Evolutionary conservation across 2,113 vertebrate genomes (phyloP).

Genomic region (Salminus brasiliensis): DNA sequence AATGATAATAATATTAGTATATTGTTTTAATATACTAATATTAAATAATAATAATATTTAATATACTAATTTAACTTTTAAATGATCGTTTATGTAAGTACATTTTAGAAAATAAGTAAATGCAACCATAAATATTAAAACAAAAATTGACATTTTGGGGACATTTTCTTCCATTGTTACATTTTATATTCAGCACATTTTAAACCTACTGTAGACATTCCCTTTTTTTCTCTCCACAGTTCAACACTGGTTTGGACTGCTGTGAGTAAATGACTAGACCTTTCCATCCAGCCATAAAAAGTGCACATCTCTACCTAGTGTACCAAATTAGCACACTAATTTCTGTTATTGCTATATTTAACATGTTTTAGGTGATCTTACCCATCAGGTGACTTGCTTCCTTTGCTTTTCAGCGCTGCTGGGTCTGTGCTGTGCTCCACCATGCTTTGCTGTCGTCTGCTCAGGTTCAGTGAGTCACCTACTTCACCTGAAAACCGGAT

Average conservation of each 20-base stretch:
- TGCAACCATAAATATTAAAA: too few relatives aligned
- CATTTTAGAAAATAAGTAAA: too few relatives aligned
- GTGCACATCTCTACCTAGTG: neutral
- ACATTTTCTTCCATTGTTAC: too few relatives aligned
- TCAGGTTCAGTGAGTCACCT: constrained; percentile 73
- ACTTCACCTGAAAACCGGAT: constrained; percentile 79
- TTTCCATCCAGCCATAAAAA: neutral
- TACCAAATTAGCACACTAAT: neutral
- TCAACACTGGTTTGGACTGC: neutral
- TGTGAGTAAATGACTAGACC: neutral
- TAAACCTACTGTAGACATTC: too few relatives aligned
- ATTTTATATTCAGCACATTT: too few relatives aligned
- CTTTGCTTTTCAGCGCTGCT: constrained; percentile 75
- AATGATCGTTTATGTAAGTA: too few relatives aligned
- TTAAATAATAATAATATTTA: too few relatives aligned
- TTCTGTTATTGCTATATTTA: neutral
- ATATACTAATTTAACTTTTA: too few relatives aligned
- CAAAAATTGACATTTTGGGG: too few relatives aligned
- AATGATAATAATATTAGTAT: too few relatives aligned
- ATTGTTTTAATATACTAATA: too few relatives aligned
- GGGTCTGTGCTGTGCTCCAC: constrained; percentile 73
- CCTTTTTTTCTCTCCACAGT: too few relatives aligned
- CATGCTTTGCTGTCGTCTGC: constrained; percentile 67
- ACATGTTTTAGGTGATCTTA: constrained; percentile 57
- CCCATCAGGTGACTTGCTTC: constrained; percentile 85